These are phyloP conservation scores for Meriones unguiculatus DNA, from an alignment of 2,113 vertebrate genomes.

Conservation along the genomic window DNA sequence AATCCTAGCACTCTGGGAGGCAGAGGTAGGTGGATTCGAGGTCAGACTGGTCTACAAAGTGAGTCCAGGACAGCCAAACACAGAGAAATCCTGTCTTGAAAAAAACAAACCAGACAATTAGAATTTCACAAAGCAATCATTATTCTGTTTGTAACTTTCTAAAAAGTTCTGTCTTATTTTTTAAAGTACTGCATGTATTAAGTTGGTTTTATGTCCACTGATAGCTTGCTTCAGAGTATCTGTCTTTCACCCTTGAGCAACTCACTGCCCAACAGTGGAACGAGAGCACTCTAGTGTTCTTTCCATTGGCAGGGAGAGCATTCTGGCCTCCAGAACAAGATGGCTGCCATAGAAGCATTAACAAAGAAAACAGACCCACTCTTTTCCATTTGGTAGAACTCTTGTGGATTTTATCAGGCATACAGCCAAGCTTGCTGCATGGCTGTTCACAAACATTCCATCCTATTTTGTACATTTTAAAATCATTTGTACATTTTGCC, in stretches of 20 bases:
- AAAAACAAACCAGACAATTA: too few relatives aligned
- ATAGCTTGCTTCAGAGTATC: background rate
- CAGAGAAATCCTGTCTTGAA: too few relatives aligned
- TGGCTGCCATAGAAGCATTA: background rate
- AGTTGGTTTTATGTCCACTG: background rate
- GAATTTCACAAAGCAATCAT: too few relatives aligned
- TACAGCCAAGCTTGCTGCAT: conserved; percentile 16
- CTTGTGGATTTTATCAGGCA: conserved; percentile 12
- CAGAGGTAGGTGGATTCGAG: too few relatives aligned
- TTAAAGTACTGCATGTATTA: background rate
- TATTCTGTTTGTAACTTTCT: background rate
- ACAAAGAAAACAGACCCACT: conserved; percentile 50
- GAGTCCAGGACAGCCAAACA: too few relatives aligned
- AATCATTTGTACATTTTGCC: background rate
- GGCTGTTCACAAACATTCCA: conserved; percentile 23
- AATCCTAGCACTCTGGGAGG: too few relatives aligned
- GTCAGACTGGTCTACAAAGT: too few relatives aligned
- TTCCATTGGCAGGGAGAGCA: background rate
- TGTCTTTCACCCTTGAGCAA: background rate
- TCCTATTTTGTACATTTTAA: conserved; percentile 12
- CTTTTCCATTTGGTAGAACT: conserved; percentile 19
- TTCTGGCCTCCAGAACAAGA: background rate
- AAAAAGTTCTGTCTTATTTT: background rate
- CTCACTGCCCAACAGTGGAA: background rate
- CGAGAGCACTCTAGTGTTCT: background rate